phyloP scores from a whole-genome alignment of 2,113 vertebrate genomes.

The Azemiops feae region DNA sequence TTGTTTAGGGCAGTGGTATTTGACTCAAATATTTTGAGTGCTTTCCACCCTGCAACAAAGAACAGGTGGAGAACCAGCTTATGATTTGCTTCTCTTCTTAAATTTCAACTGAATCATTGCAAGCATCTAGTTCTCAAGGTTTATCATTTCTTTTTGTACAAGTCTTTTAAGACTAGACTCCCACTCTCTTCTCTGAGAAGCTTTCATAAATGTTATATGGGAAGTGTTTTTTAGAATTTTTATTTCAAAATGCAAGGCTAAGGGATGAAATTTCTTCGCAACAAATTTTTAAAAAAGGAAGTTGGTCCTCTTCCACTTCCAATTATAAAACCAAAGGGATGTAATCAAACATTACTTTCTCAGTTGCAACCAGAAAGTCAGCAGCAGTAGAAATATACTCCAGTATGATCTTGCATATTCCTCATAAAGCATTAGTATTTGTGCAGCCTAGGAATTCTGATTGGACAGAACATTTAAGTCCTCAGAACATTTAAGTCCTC shows the following conservation, averaged over 20 bases:
- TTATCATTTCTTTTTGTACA: not conserved
- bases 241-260: not conserved
- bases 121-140: not conserved
- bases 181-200: not conserved
- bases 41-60: not conserved
- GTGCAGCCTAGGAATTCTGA: not conserved
- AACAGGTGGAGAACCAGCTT: not conserved
- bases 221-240: not conserved
- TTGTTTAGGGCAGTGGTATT: not conserved
- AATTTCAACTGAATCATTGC: not conserved
- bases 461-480: not conserved
- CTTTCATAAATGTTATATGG: not conserved
- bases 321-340: not conserved
- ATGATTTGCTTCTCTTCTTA: not conserved
- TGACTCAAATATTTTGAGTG: not conserved
- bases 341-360: not conserved
- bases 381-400: not conserved
- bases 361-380: not conserved
- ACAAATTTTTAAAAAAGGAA: not conserved
- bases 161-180: not conserved
- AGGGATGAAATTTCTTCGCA: not conserved
- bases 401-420: not conserved
- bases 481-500: not conserved
- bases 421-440: not conserved
- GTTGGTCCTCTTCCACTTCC: not conserved